These are phyloP conservation scores for Pelochelys cantorii DNA, from an alignment of 2,797 vertebrate species.

Conservation along the genomic window DNA sequence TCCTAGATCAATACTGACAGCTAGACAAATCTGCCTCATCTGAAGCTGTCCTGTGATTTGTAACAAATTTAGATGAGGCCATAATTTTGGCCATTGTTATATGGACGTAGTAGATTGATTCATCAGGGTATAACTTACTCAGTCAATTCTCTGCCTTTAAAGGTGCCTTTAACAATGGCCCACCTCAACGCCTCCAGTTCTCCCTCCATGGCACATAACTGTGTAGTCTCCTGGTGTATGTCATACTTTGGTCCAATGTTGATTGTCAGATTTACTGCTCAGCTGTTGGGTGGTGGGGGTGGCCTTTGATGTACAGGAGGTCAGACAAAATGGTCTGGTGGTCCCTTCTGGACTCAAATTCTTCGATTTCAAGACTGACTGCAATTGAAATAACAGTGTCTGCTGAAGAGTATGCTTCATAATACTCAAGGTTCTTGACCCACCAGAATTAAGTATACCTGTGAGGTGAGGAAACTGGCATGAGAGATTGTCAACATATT, in stretches of 20 bases:
- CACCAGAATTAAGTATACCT: no score
- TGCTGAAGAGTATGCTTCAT: no score
- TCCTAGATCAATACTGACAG: rapidly evolving
- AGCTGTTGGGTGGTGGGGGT: background rate
- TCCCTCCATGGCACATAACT: background rate
- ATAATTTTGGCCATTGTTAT: background rate
- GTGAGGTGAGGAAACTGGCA: no score
- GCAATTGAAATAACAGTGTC: no score
- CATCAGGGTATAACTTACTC: background rate
- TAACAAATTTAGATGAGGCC: background rate
- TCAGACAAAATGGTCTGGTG: background rate
- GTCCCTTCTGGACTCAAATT: background rate
- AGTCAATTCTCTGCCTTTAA: background rate
- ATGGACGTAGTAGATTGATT: background rate
- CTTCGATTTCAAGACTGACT: background rate
- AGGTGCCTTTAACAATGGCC: background rate
- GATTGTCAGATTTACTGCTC: background rate
- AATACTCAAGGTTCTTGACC: no score
- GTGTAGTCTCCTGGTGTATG: no score
- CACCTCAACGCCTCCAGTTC: background rate
- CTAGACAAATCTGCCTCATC: background rate
- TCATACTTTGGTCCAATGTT: background rate
- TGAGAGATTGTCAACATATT: no score
- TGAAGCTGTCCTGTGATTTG: background rate
- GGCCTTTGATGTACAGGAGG: background rate